Conservation (phyloP, 2,113 vertebrate genomes). For the Addax nasomaculatus region DNA sequence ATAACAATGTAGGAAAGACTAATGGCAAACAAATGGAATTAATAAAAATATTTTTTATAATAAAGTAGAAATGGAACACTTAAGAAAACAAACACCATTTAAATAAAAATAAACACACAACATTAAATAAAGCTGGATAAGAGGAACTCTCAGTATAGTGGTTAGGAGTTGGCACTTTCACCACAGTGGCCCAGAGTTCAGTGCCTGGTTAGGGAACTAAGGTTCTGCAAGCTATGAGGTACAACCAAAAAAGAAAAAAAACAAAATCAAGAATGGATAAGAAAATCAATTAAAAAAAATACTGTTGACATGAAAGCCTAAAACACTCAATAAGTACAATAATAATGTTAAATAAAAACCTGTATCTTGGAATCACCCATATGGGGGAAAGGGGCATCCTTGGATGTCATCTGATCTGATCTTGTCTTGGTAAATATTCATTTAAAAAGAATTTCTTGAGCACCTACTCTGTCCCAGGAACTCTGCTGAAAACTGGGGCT, state of each 20-base stretch:
- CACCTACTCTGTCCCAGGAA: background rate
- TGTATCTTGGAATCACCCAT: background rate
- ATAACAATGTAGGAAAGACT: background rate
- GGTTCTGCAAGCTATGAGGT: background rate
- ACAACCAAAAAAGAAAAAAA: background rate
- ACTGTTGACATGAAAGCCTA: background rate
- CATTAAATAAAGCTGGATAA: background rate
- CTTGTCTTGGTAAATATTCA: background rate
- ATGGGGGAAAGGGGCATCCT: background rate
- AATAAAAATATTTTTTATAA: background rate
- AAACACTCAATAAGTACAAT: background rate
- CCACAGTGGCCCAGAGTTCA: background rate
- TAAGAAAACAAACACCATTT: background rate
- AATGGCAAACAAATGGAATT: background rate
- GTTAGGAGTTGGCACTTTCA: background rate
- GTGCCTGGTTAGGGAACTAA: background rate
- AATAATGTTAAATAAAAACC: background rate
- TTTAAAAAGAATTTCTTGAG: background rate
- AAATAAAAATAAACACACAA: background rate
- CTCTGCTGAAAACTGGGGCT: background rate
- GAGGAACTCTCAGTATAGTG: background rate
- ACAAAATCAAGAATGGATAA: background rate
- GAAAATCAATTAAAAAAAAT: background rate
- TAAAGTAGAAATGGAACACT: background rate
- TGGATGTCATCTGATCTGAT: background rate